Conservation (phyloP, 2,888 invertebrate species). For the Drosophila imparisetae region DNA sequence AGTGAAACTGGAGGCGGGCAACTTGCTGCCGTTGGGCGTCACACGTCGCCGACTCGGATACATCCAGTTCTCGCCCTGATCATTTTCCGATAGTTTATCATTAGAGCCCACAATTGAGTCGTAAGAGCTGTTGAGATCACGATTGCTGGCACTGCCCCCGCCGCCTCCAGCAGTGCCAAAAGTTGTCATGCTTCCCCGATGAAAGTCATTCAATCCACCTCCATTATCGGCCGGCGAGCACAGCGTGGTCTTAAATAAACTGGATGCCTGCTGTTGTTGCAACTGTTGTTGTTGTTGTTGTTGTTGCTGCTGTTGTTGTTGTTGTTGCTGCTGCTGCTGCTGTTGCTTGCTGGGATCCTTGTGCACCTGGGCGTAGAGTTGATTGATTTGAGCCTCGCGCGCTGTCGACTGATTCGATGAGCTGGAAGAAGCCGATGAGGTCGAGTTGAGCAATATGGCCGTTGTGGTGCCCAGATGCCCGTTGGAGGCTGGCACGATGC, state of each 20-base stretch:
- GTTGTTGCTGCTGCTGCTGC: constrained; percentile 57
- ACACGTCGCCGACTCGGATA: constrained; percentile 84
- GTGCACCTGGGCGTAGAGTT: constrained; percentile 86
- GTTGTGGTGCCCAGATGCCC: constrained; percentile 81
- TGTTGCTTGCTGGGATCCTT: constrained; percentile 85
- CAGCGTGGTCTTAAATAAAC: constrained; percentile 81
- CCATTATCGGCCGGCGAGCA: constrained; percentile 76
- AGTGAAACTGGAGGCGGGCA: constrained; percentile 91
- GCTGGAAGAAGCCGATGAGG: constrained; percentile 75
- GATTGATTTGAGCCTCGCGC: constrained; percentile 84
- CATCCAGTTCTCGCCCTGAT: constrained; percentile 85
- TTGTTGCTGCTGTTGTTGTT: constrained; percentile 70
- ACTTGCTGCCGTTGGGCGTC: constrained; percentile 83
- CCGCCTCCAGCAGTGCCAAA: constrained; percentile 75
- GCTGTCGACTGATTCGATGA: constrained; percentile 75
- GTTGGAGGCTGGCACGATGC: constrained; percentile 48
- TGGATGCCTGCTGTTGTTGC: constrained; percentile 54
- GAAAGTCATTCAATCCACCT: constrained; percentile 74
- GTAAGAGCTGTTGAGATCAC: constrained; percentile 85
- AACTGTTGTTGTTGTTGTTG: constrained; percentile 50
- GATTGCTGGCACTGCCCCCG: constrained; percentile 75
- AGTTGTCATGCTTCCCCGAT: constrained; percentile 83
- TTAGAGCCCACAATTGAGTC: constrained; percentile 85
- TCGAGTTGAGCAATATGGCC: constrained; percentile 81
- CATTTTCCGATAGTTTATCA: constrained; percentile 84